Evolutionary conservation across 2,888 invertebrate species (phyloP), one percentile per base, ranked within the genome.

Genomic region (Clistopyga incitator): DNA sequence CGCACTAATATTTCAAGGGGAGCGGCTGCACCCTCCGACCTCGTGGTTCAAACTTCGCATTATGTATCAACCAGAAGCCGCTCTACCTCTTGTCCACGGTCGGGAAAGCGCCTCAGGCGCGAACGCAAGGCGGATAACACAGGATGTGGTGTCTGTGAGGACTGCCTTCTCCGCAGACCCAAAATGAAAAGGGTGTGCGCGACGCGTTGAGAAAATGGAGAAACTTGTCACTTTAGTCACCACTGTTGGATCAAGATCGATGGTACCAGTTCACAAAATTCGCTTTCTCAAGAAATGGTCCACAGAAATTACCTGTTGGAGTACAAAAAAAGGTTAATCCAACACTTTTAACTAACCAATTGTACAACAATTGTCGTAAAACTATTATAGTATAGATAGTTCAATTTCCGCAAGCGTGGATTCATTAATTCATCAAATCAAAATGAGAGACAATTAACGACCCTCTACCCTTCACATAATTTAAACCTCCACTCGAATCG

Each of bases 1-100:
- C 87, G 78, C 85, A 85, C 87, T 89, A 89, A 90, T 90, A 91
- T 91, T 89, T 90, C 89, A 88, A 87, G 86, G 84, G 71, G 81
- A 81, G 86, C 86, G 86, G 80, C 45, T 80, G 82, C 84, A 86
- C 84, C 87, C 87, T 81, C 82, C 81, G 83, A 84, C 87, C 88
- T 86, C 86, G 82, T 77, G 85, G 86, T 86, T 87, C 87, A 88
- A 88, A 86, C 86, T 88, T 86, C 87, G 83, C 84, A 87, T 90
- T 89, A 90, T 87, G 85, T 89, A 90, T 90, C 88, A 89, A 88
- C 86, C 84, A 77, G 84, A 85, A 86, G 87, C 86, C 84, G 85
- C 84, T 86, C 81, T 80, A 54, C 64, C 45, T 59, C 54, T 23
- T 52, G 64, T 67, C 54, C 29, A 34, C 50, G 13, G 64, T 67